phyloP scores from a whole-genome alignment of 1,140 invertebrate genomes.

The Forficula auricularia region DNA sequence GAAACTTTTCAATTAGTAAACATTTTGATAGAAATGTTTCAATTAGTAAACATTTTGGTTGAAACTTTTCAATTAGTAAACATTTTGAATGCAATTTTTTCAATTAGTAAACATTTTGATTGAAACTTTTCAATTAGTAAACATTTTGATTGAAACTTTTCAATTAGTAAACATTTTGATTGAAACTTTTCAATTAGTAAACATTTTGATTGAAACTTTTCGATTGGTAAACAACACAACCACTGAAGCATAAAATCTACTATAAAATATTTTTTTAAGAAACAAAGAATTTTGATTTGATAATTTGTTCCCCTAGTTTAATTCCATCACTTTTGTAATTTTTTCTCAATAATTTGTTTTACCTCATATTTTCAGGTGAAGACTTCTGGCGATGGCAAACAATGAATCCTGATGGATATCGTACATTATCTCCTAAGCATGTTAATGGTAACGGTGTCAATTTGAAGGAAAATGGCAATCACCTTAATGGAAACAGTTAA shows the following conservation, averaged over 20 bases:
- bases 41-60: no score
- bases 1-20: no score
- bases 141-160: no score
- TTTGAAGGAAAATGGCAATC: slow-evolving; percentile 3
- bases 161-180: no score
- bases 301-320: neutral
- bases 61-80: no score
- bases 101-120: no score
- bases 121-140: no score
- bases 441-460: neutral
- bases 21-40: no score
- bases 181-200: no score
- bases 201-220: neutral
- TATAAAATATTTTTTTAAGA: slow-evolving; percentile 3
- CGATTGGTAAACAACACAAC: neutral
- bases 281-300: neutral
- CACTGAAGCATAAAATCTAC: neutral
- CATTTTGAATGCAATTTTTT: no score
- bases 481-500: slow-evolving; percentile 4
- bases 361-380: slow-evolving; percentile 30
- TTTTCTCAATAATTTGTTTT: slow-evolving; percentile 4
- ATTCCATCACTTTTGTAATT: slow-evolving; percentile 1
- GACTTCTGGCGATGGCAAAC: slow-evolving; percentile 88
- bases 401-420: slow-evolving; percentile 63
- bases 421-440: neutral